Percentiles rank a stretch among this genome's conserved stretches.
Evolutionary conservation across 2,113 vertebrate genomes (phyloP).

Genomic region (Menura novaehollandiae): DNA sequence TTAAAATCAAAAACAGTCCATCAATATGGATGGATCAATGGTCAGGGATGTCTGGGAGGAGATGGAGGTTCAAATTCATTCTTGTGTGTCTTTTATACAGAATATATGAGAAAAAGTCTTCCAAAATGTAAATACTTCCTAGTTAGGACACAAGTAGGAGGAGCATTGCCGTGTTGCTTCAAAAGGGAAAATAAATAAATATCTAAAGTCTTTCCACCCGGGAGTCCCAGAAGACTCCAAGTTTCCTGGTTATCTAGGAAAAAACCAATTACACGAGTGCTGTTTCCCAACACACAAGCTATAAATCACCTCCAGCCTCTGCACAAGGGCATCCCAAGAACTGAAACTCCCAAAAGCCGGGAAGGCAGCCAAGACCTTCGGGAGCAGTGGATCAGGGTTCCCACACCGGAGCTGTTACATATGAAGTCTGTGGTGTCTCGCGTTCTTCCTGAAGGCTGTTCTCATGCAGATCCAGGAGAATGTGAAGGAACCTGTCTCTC

Average conservation of each 20-base stretch:
- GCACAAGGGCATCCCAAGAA: neutral
- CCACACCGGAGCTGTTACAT: constrained; percentile 11
- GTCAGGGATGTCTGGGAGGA: neutral
- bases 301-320: neutral
- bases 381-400: neutral
- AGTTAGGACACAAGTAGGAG: neutral
- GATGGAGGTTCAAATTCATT: neutral
- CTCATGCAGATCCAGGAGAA: neutral
- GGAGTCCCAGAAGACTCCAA: neutral
- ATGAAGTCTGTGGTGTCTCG: neutral
- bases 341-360: neutral
- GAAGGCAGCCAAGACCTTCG: neutral
- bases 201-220: neutral
- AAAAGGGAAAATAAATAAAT: neutral
- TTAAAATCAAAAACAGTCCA: neutral
- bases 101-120: neutral
- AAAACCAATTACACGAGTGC: neutral
- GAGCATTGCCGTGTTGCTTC: neutral
- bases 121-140: neutral
- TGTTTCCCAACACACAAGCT: neutral
- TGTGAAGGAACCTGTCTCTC: constrained; percentile 45
- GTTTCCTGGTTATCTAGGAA: constrained; percentile 6
- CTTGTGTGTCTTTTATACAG: neutral
- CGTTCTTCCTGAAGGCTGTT: constrained; percentile 23
- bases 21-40: neutral